These are phyloP conservation scores for Eleginops maclovinus DNA, from an alignment of 2,113 vertebrate genomes.

Conservation along the genomic window DNA sequence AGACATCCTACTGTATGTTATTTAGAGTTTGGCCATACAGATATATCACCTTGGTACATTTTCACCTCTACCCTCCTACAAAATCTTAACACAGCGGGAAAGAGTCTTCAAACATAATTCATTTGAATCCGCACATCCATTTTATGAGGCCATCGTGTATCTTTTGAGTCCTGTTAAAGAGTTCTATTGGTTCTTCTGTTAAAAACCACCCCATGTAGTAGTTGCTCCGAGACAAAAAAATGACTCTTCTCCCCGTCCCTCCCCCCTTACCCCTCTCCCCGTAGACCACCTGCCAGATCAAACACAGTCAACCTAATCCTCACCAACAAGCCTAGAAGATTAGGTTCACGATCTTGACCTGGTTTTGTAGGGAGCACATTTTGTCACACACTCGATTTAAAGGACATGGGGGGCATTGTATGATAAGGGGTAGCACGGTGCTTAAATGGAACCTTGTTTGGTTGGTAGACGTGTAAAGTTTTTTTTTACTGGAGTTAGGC, in stretches of 20 bases:
- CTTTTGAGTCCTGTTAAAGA: constrained; percentile 29
- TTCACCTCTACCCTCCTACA: not conserved
- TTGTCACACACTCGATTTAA: constrained; percentile 63
- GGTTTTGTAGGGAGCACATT: constrained; percentile 58
- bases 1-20: not conserved
- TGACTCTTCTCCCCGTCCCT: constrained; percentile 45
- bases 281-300: constrained; percentile 78
- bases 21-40: not conserved
- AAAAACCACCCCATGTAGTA: constrained; percentile 33
- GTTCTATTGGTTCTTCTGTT: constrained; percentile 14
- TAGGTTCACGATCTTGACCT: constrained; percentile 71
- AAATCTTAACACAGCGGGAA: constrained; percentile 1
- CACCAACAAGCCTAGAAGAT: constrained; percentile 68
- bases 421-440: not conserved
- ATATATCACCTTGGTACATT: not conserved
- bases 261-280: constrained; percentile 28
- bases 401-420: not conserved
- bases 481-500: not conserved
- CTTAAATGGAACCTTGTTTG: constrained; percentile 16
- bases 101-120: not conserved
- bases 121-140: constrained; percentile 15
- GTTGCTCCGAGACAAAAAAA: constrained; percentile 49
- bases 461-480: constrained; percentile 14
- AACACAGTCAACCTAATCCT: constrained; percentile 72
- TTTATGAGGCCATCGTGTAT: constrained; percentile 28